Conservation (phyloP, 1,140 invertebrate species). For the Zaprionus ghesquierei region DNA sequence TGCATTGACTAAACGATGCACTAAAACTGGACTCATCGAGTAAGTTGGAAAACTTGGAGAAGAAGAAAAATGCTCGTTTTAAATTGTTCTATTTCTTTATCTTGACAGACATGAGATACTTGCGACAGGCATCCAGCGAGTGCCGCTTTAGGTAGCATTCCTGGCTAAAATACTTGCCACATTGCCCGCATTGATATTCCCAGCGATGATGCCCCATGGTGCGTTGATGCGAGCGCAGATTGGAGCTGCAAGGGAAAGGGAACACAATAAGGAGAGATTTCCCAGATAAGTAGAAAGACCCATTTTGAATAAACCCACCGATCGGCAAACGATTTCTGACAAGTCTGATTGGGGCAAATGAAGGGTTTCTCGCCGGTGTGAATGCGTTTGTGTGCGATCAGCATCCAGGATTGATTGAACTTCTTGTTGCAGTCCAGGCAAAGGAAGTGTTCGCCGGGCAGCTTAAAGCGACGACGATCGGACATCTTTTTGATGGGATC, state of each 20-base stretch:
- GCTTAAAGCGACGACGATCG: slow-evolving; percentile 28
- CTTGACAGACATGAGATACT: slow-evolving; percentile 80
- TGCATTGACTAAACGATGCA: neutral
- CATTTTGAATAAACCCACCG: slow-evolving; percentile 85
- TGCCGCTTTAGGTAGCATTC: slow-evolving; percentile 89
- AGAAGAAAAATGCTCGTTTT: too few species aligned
- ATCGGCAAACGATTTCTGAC: slow-evolving; percentile 89
- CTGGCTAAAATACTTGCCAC: slow-evolving; percentile 89
- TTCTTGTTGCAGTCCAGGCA: slow-evolving; percentile 84
- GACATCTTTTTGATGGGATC: slow-evolving; percentile 37
- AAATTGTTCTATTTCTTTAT: slow-evolving; percentile 23
- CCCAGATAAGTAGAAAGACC: too few species aligned
- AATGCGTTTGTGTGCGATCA: slow-evolving; percentile 87
- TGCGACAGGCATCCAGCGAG: slow-evolving; percentile 87
- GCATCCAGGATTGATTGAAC: slow-evolving; percentile 87
- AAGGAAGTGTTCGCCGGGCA: slow-evolving; percentile 49
- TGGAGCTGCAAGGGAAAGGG: slow-evolving; percentile 86
- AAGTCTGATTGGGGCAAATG: slow-evolving; percentile 85
- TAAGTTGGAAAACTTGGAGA: neutral
- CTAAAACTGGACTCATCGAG: neutral
- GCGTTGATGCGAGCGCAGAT: slow-evolving; percentile 88
- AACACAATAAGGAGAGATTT: too few species aligned
- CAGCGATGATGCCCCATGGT: slow-evolving; percentile 88
- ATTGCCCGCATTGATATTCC: slow-evolving; percentile 86
- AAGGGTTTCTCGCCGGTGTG: slow-evolving; percentile 89